Evolutionary conservation across 1,140 invertebrate species (phyloP).

Genomic region (Caligus rogercresseyi): DNA sequence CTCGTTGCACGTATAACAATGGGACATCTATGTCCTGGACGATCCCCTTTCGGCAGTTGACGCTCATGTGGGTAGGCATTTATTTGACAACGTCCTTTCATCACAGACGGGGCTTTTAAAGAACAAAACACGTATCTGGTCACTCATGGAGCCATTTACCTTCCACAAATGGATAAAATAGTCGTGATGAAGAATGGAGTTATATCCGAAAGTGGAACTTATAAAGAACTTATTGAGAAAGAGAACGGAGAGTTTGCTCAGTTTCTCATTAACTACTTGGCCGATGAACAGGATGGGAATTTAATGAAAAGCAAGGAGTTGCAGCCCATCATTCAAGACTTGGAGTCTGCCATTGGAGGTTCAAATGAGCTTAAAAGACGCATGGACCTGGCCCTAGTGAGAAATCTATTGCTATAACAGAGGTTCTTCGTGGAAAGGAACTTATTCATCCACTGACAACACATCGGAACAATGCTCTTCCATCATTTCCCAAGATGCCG

Average conservation of each 20-base stretch:
- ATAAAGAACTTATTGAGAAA: conserved; percentile 25
- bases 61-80: conserved; percentile 82
- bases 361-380: conserved; percentile 36
- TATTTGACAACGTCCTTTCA: conserved; percentile 68
- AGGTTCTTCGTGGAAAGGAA: neutral
- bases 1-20: conserved; percentile 73
- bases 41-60: conserved; percentile 76
- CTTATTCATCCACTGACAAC: neutral
- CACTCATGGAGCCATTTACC: conserved; percentile 28
- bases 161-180: conserved; percentile 29
- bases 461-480: neutral
- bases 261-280: conserved; percentile 28
- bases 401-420: conserved; percentile 7
- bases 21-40: conserved; percentile 79
- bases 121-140: conserved; percentile 35
- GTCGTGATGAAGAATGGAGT: conserved; percentile 29
- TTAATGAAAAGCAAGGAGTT: neutral
- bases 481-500: neutral
- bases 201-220: conserved; percentile 29
- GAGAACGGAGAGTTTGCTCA: conserved; percentile 29
- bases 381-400: neutral
- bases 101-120: conserved; percentile 58
- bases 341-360: conserved; percentile 50
- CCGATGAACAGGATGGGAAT: conserved; percentile 23
- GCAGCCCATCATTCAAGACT: conserved; percentile 33